A percentile compares a stretch with the other conserved stretches of the same genome.
Conservation (phyloP, 2,113 vertebrate species). For the Chrysemys picta region DNA sequence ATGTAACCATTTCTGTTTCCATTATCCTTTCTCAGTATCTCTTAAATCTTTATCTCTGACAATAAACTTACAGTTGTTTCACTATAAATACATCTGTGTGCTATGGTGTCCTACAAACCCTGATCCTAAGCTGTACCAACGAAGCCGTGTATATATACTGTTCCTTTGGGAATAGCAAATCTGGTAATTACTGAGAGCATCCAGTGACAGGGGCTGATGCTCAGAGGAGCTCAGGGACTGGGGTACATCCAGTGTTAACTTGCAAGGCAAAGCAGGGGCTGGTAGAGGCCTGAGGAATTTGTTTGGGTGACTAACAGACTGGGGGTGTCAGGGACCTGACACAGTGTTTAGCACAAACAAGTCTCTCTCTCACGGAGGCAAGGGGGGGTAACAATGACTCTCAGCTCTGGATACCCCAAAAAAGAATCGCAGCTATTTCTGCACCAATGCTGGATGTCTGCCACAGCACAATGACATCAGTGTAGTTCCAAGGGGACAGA, state of each 20-base stretch:
- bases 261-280: not conserved
- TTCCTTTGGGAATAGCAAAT: not conserved
- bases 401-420: not conserved
- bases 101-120: not conserved
- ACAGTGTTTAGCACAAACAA: not conserved
- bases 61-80: not conserved
- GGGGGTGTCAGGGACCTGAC: not conserved
- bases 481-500: not conserved
- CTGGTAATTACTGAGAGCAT: not conserved
- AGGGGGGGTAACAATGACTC: not conserved
- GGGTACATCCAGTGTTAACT: not conserved
- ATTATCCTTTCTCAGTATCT: not conserved
- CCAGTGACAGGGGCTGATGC: not conserved
- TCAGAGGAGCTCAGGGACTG: not conserved
- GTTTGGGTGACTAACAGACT: not conserved
- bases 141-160: not conserved
- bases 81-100: not conserved
- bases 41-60: not conserved
- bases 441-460: not conserved
- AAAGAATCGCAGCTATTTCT: not conserved
- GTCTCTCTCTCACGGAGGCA: not conserved
- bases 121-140: not conserved
- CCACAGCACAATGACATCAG: not conserved
- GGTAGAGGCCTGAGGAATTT: not conserved
- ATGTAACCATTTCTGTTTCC: not conserved